Evolutionary conservation across 2,888 invertebrate genomes (phyloP).

Genomic region (Diaperis boleti): DNA sequence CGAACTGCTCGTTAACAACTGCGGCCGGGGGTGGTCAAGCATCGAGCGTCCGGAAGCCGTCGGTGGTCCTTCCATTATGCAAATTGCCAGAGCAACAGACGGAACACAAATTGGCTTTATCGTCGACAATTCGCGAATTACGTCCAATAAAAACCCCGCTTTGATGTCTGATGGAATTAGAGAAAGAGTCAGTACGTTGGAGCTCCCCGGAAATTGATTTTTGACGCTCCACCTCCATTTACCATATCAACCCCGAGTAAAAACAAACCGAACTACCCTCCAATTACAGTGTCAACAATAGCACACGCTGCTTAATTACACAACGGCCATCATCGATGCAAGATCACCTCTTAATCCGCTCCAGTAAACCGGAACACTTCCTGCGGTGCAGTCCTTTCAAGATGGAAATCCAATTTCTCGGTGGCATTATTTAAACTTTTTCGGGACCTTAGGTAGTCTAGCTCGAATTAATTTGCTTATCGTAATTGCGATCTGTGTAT

Average conservation of each 20-base stretch:
- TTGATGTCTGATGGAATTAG: constrained; percentile 24
- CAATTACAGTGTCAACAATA: background rate
- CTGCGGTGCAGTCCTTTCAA: constrained; percentile 2
- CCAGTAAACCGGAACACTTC: constrained; percentile 16
- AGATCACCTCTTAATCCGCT: constrained; percentile 8
- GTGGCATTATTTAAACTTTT: constrained; percentile 23
- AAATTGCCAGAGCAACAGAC: constrained; percentile 36
- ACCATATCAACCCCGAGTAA: background rate
- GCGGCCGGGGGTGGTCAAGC: background rate
- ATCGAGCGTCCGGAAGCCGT: constrained; percentile 26
- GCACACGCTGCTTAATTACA: background rate
- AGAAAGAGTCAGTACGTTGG: background rate
- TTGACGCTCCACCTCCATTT: background rate
- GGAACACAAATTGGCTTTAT: constrained; percentile 33
- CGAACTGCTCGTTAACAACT: constrained; percentile 7
- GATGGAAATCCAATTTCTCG: constrained; percentile 24
- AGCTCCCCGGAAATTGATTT: constrained; percentile 5
- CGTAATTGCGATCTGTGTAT: constrained; percentile 22
- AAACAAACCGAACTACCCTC: constrained; percentile 1
- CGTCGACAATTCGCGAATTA: constrained; percentile 34
- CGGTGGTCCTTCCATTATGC: constrained; percentile 30
- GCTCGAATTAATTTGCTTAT: constrained; percentile 29
- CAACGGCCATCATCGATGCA: constrained; percentile 22
- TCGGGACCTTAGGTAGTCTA: constrained; percentile 9
- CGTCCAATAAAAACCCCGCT: constrained; percentile 29